Evolutionary conservation across 1,140 invertebrate genomes (phyloP).

Genomic region (Musca vetustissima): DNA sequence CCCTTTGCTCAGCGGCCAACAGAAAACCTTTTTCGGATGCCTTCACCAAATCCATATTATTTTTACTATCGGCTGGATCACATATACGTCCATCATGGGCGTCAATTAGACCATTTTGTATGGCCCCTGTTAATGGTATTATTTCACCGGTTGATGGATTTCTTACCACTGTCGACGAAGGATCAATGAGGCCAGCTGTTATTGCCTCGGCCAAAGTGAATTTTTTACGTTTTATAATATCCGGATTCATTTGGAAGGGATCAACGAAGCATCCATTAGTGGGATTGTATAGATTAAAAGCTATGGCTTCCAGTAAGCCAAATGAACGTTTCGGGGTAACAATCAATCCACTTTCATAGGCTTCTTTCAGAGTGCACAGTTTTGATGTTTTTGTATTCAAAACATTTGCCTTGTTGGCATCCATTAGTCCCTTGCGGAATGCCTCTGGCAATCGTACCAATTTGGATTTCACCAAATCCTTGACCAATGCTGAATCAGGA

Average conservation of each 20-base stretch:
- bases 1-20: constrained; percentile 86
- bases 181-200: constrained; percentile 76
- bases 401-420: constrained; percentile 82
- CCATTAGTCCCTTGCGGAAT: constrained; percentile 82
- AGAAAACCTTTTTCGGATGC: constrained; percentile 84
- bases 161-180: constrained; percentile 80
- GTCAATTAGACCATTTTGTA: constrained; percentile 76
- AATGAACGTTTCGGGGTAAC: constrained; percentile 75
- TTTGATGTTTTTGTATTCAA: constrained; percentile 80
- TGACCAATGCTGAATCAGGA: constrained; percentile 82
- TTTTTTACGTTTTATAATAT: constrained; percentile 65
- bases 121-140: constrained; percentile 75
- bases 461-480: constrained; percentile 80
- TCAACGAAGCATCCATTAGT: constrained; percentile 76
- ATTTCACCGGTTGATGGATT: constrained; percentile 75
- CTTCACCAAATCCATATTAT: constrained; percentile 79
- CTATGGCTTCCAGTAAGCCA: constrained; percentile 78
- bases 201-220: constrained; percentile 78
- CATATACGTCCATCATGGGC: constrained; percentile 70
- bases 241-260: constrained; percentile 72
- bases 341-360: constrained; percentile 76
- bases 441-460: constrained; percentile 83
- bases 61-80: constrained; percentile 60
- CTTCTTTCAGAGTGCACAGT: constrained; percentile 70
- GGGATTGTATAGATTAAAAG: constrained; percentile 81